A percentile compares a stretch with the other conserved stretches of the same genome.
phyloP scores from a whole-genome alignment of 2,113 vertebrate species.

The Ciconia stormi region DNA sequence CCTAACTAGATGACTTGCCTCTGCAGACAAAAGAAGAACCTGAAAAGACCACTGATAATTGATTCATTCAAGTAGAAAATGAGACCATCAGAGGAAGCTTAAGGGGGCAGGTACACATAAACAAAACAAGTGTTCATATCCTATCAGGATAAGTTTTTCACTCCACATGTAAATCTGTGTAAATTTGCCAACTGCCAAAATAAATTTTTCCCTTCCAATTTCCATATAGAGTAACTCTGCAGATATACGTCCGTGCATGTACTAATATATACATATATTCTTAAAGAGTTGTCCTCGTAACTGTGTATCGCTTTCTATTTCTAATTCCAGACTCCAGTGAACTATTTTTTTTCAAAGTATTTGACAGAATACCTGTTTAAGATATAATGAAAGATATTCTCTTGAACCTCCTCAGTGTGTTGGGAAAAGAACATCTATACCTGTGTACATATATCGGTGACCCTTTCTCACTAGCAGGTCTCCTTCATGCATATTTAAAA shows the following conservation, averaged over 20 bases:
- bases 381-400: background rate
- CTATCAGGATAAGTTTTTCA: background rate
- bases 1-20: background rate
- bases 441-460: background rate
- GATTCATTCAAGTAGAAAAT: background rate
- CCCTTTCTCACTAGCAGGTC: background rate
- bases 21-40: background rate
- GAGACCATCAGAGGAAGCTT: background rate
- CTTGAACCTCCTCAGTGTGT: background rate
- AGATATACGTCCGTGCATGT: background rate
- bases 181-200: background rate
- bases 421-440: background rate
- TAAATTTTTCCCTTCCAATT: background rate
- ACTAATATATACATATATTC: background rate
- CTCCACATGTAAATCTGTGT: background rate
- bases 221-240: background rate
- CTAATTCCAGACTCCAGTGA: background rate
- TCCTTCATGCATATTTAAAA: background rate
- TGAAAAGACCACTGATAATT: background rate
- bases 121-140: background rate
- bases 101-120: background rate
- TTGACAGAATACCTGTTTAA: background rate
- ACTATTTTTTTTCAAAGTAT: background rate
- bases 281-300: background rate
- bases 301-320: accelerated